Conservation (phyloP, 2,113 vertebrate genomes). For the Desmodus rotundus region DNA sequence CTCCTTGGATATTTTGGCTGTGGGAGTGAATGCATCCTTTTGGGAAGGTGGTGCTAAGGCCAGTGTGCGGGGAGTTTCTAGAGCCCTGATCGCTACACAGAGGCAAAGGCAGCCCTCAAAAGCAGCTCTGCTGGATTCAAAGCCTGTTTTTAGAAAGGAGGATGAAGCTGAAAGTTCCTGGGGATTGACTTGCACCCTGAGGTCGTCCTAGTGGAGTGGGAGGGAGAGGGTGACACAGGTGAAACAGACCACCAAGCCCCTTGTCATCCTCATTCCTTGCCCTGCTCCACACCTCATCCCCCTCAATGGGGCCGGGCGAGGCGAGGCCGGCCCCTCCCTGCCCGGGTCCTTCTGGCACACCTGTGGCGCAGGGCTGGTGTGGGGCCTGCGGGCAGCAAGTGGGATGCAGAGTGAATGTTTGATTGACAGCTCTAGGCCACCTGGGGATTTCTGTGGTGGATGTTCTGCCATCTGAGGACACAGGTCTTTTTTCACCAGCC, state of each 20-base stretch:
- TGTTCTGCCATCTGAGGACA: not conserved
- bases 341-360: not conserved
- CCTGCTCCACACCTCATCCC: not conserved
- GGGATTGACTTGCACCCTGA: not conserved
- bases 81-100: not conserved
- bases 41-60: not conserved
- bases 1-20: not conserved
- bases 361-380: not conserved
- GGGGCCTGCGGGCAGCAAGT: fast-evolving
- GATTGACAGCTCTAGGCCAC: not conserved
- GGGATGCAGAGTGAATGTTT: not conserved
- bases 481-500: not conserved
- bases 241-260: not conserved
- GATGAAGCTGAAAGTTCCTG: not conserved
- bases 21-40: not conserved
- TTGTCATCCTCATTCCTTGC: not conserved
- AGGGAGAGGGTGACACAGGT: not conserved
- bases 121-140: not conserved
- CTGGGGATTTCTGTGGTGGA: not conserved
- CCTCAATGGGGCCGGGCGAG: not conserved
- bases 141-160: not conserved
- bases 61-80: not conserved
- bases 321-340: not conserved
- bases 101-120: not conserved
- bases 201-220: not conserved